These are phyloP conservation scores for Poliocrania exsul DNA, from an alignment of 2,797 vertebrate species.

Conservation along the genomic window DNA sequence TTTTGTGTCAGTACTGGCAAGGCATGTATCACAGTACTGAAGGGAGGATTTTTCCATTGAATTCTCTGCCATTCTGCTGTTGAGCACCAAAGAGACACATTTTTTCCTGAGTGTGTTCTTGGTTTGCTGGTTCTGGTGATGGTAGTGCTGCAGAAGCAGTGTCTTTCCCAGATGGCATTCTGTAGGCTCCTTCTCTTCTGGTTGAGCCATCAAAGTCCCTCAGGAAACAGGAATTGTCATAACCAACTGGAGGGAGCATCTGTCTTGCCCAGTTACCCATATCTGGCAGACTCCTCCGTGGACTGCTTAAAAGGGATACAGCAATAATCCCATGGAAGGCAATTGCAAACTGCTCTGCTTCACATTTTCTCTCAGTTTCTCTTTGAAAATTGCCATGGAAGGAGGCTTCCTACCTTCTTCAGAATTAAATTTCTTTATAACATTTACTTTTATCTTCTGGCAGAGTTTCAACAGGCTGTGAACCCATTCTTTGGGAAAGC, in stretches of 20 bases:
- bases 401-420: background rate
- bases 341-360: background rate
- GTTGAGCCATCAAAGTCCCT: background rate
- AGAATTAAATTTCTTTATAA: background rate
- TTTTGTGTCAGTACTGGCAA: background rate
- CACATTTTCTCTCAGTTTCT: background rate
- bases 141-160: background rate
- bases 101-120: background rate
- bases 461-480: background rate
- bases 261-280: background rate
- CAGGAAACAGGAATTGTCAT: background rate
- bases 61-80: background rate
- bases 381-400: background rate
- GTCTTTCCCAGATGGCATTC: background rate
- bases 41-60: background rate
- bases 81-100: background rate
- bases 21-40: background rate
- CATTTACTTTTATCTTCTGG: conserved; percentile 16
- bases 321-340: background rate
- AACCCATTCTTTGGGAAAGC: background rate
- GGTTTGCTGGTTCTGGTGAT: background rate
- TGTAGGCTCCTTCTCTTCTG: background rate
- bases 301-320: background rate
- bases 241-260: background rate
- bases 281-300: background rate